Conservation (phyloP, 92 coral and sea anemone genomes). For the Epizoanthus scotinus region DNA sequence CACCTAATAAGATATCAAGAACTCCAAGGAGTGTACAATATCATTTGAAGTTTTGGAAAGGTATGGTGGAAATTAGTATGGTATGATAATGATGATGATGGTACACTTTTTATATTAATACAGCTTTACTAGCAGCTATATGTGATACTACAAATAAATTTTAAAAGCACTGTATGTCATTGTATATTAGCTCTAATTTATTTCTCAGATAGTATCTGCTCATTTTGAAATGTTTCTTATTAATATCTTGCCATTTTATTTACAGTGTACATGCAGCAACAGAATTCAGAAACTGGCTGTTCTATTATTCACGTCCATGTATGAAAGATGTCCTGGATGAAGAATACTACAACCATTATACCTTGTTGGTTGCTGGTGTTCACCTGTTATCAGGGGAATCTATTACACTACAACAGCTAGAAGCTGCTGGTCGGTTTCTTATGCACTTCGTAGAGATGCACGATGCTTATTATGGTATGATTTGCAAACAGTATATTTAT, state of each 20-base stretch:
- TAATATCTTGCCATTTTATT: neutral
- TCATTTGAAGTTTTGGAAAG: conserved; percentile 64
- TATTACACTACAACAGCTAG: neutral
- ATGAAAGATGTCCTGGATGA: conserved; percentile 56
- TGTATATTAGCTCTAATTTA: no score
- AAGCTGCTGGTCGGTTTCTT: neutral
- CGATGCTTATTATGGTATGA: conserved; percentile 26
- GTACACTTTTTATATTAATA: no score
- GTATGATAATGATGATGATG: no score
- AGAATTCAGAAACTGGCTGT: conserved; percentile 60
- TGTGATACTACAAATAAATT: no score
- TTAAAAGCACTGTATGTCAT: no score
- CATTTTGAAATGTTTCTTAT: no score
- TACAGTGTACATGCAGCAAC: conserved; percentile 33
- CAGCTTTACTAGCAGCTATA: no score
- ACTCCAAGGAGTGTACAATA: conserved; percentile 49
- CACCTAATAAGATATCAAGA: conserved; percentile 52
- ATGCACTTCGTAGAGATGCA: conserved; percentile 20
- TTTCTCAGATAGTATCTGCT: no score
- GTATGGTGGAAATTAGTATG: no score
- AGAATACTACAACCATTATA: conserved; percentile 51
- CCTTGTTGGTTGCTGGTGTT: conserved; percentile 40
- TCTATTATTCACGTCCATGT: conserved; percentile 56
- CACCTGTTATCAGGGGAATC: neutral
- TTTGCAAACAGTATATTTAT: no score